Evolutionary conservation across 2,888 invertebrate genomes (phyloP).

Genomic region (Ypsolopha scabrella): DNA sequence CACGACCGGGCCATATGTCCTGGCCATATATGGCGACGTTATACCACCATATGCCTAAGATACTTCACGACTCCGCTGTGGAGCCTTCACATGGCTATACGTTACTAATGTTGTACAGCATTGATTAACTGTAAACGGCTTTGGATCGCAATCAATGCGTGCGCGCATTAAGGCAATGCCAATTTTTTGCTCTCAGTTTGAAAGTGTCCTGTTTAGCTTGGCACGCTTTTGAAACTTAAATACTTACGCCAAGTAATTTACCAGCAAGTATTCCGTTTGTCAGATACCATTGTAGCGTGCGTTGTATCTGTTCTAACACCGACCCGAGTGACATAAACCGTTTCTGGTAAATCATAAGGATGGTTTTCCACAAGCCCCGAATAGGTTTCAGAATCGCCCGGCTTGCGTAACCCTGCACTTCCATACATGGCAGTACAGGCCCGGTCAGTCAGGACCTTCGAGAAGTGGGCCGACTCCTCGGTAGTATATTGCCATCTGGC

Average conservation of each 20-base stretch:
- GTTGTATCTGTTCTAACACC: no score
- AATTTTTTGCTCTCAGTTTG: slow-evolving; percentile 9
- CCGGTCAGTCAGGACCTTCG: slow-evolving; percentile 51
- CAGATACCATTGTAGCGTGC: no score
- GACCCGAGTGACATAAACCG: no score
- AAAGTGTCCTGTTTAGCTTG: slow-evolving; percentile 13
- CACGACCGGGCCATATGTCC: slow-evolving; percentile 32
- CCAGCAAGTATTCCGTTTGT: background rate
- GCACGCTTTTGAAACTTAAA: slow-evolving; percentile 7
- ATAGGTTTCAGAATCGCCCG: slow-evolving; percentile 13
- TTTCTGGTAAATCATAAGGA: background rate
- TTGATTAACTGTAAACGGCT: slow-evolving; percentile 51
- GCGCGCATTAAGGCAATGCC: slow-evolving; percentile 24
- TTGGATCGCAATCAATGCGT: slow-evolving; percentile 40
- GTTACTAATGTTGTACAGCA: slow-evolving; percentile 41
- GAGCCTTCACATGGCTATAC: slow-evolving; percentile 27
- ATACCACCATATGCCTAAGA: slow-evolving; percentile 51
- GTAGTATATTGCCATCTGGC: slow-evolving; percentile 56
- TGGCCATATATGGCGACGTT: slow-evolving; percentile 44
- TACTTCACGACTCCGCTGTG: slow-evolving; percentile 17
- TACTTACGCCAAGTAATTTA: background rate
- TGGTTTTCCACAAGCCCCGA: background rate
- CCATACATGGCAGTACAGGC: slow-evolving; percentile 47
- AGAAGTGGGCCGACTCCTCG: slow-evolving; percentile 44
- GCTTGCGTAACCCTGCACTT: slow-evolving; percentile 51